Conservation (phyloP, 2,113 vertebrate species). For the Lethenteron reissneri region DNA sequence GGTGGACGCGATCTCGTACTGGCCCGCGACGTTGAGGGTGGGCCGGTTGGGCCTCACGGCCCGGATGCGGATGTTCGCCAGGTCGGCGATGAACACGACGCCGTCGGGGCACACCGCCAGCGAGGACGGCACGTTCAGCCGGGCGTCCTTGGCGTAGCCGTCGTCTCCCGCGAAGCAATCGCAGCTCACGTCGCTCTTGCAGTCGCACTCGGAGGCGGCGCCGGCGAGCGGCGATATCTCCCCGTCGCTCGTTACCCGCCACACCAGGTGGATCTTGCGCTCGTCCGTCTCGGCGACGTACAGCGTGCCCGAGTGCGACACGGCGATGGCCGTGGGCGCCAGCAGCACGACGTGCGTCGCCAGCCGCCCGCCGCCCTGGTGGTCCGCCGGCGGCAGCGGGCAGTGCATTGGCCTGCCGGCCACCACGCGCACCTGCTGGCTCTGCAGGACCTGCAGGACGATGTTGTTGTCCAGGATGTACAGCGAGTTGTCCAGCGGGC, state of each 20-base stretch:
- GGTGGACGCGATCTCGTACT: constrained; percentile 75
- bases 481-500: constrained; percentile 91
- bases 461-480: constrained; percentile 86
- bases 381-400: constrained; percentile 41
- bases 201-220: constrained; percentile 67
- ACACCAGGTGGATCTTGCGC: constrained; percentile 70
- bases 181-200: constrained; percentile 89
- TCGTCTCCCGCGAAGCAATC: constrained; percentile 87
- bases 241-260: constrained; percentile 71
- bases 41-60: constrained; percentile 58
- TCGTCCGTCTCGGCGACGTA: constrained; percentile 85
- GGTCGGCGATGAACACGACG: constrained; percentile 68
- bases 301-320: constrained; percentile 66
- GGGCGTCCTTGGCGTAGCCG: constrained; percentile 86
- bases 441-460: constrained; percentile 73
- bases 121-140: constrained; percentile 72
- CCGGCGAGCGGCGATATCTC: constrained; percentile 81
- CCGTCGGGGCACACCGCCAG: constrained; percentile 70
- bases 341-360: constrained; percentile 37
- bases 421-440: constrained; percentile 74
- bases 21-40: constrained; percentile 32
- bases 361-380: constrained; percentile 34
- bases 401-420: constrained; percentile 74
- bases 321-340: constrained; percentile 53
- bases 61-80: constrained; percentile 83